Evolutionary conservation across 2,797 vertebrate species (phyloP).

Genomic region (Diplodus puntazzo): DNA sequence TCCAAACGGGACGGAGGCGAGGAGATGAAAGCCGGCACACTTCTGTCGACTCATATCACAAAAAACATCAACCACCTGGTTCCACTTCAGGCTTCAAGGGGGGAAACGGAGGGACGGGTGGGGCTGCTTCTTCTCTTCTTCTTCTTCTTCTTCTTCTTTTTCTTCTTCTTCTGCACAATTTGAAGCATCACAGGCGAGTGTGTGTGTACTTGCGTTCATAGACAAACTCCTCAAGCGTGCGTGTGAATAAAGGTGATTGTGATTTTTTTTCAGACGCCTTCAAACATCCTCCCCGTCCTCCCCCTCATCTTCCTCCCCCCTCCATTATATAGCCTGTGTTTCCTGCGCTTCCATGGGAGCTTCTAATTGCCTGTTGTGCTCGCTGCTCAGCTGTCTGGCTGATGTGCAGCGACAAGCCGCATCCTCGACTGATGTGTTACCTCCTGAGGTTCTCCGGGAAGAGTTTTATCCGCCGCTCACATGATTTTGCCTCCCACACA

Average conservation of each 20-base stretch:
- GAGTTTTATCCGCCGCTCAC: constrained; percentile 51
- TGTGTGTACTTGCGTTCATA: constrained; percentile 41
- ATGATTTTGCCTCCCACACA: constrained; percentile 44
- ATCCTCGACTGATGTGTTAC: constrained; percentile 43
- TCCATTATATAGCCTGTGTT: constrained; percentile 29
- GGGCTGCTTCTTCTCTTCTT: too few species aligned
- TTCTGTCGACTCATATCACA: constrained; percentile 30
- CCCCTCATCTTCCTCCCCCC: background rate
- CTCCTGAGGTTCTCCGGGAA: constrained; percentile 40
- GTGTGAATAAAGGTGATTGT: constrained; percentile 57
- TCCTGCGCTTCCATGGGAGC: constrained; percentile 53
- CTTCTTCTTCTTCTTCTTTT: background rate
- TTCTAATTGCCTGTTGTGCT: constrained; percentile 71
- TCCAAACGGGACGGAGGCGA: constrained; percentile 21
- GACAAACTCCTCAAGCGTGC: constrained; percentile 18
- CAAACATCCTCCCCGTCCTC: constrained; percentile 11
- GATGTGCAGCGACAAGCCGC: constrained; percentile 64
- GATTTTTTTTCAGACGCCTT: constrained; percentile 38
- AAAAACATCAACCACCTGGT: constrained; percentile 58
- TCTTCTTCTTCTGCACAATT: constrained; percentile 22
- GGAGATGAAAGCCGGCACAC: constrained; percentile 47
- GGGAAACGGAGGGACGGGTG: background rate
- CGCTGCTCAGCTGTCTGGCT: constrained; percentile 53
- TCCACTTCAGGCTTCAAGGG: constrained; percentile 41
- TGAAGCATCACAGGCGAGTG: constrained; percentile 18